Evolutionary conservation across 2,888 invertebrate species (phyloP).

Genomic region (Pediacus dermestoides): DNA sequence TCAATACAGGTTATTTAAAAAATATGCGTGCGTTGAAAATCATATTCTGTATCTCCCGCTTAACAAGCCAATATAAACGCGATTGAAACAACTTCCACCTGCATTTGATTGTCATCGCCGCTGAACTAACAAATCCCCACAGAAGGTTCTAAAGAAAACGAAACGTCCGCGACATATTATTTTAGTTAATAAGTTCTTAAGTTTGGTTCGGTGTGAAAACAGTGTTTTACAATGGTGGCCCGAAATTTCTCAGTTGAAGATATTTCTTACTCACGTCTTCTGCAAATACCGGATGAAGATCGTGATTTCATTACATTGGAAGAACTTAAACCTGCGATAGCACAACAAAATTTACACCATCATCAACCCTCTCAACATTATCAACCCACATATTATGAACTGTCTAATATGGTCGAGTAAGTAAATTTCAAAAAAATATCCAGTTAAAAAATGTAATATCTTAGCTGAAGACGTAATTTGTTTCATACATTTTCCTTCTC

Average conservation of each 20-base stretch:
- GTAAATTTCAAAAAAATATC: conserved; percentile 24
- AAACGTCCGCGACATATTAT: conserved; percentile 1
- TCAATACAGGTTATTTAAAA: not conserved
- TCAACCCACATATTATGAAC: conserved; percentile 44
- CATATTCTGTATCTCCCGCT: conserved; percentile 19
- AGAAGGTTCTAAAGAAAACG: conserved; percentile 3
- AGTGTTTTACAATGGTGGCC: conserved; percentile 42
- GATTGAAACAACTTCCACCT: conserved; percentile 25
- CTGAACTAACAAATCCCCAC: conserved; percentile 17
- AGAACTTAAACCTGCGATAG: conserved; percentile 45
- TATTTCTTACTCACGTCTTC: conserved; percentile 46
- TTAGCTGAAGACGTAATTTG: conserved; percentile 1
- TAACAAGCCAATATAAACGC: conserved; percentile 24
- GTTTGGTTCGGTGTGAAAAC: not conserved
- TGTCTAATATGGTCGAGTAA: conserved; percentile 46
- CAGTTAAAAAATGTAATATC: conserved; percentile 5
- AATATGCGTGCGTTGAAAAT: conserved; percentile 15
- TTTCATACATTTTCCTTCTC: too few relatives aligned
- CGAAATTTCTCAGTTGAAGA: conserved; percentile 48
- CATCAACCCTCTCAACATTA: conserved; percentile 36
- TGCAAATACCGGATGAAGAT: conserved; percentile 46
- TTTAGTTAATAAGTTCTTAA: conserved; percentile 1
- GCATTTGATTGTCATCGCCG: conserved; percentile 29
- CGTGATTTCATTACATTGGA: conserved; percentile 47
- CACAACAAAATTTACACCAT: conserved; percentile 32